A percentile compares a stretch with the other conserved stretches of the same genome.
Conservation (phyloP, 2,113 vertebrate genomes). For the Oophaga pumilio region DNA sequence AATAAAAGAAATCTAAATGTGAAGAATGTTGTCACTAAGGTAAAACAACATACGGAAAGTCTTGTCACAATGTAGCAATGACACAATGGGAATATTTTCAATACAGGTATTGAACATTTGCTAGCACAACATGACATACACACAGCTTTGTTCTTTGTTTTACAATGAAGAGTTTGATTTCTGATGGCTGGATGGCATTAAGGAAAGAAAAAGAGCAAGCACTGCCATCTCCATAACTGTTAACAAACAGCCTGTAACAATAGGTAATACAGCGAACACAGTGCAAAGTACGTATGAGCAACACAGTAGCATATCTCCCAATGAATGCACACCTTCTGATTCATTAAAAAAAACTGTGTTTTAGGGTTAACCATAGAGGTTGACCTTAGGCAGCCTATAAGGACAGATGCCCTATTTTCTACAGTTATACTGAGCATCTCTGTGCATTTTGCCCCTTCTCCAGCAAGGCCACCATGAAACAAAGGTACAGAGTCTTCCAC, state of each 20-base stretch:
- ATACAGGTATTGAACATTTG: not conserved
- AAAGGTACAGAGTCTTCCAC: conserved; percentile 20
- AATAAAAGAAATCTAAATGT: not conserved
- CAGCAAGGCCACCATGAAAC: conserved; percentile 14
- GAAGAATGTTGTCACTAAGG: not conserved
- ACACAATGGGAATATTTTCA: conserved; percentile 5
- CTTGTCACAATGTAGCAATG: not conserved
- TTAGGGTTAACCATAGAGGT: not conserved
- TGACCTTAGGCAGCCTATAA: not conserved
- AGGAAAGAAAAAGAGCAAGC: not conserved
- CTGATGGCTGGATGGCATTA: conserved; percentile 1
- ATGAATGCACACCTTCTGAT: not conserved
- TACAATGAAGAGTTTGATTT: conserved; percentile 13
- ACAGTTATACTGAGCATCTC: conserved; percentile 22
- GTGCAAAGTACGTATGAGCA: conserved; percentile 34
- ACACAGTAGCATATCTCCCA: conserved; percentile 20
- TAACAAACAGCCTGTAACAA: conserved; percentile 46
- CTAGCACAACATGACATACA: not conserved
- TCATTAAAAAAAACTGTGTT: not conserved
- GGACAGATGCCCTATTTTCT: not conserved
- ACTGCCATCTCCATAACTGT: not conserved
- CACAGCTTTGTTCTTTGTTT: conserved; percentile 21
- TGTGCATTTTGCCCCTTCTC: conserved; percentile 36
- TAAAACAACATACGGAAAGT: not conserved
- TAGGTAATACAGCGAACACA: conserved; percentile 42